These are phyloP conservation scores for Boloria euphrosyne DNA, from an alignment of 2,888 invertebrate genomes.

Conservation along the genomic window DNA sequence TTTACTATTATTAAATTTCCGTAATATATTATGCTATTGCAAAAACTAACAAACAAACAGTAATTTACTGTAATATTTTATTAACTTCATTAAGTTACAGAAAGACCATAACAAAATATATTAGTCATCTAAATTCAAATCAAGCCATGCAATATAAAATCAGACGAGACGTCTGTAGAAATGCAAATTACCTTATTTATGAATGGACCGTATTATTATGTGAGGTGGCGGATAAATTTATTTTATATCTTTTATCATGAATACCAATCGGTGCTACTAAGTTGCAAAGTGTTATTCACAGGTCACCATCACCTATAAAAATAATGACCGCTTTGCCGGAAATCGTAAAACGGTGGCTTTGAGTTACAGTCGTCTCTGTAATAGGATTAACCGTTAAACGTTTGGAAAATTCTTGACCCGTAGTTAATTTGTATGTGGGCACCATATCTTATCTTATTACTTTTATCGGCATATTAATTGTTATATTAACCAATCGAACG, in stretches of 20 bases:
- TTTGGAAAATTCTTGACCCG: constrained; percentile 27
- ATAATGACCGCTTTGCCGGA: constrained; percentile 55
- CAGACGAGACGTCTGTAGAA: background rate
- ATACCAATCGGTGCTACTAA: constrained; percentile 46
- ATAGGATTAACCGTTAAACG: constrained; percentile 30
- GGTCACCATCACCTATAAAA: constrained; percentile 51
- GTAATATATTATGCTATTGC: too few relatives aligned
- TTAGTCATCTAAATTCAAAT: background rate
- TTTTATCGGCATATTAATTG: constrained; percentile 33
- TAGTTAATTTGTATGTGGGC: constrained; percentile 27
- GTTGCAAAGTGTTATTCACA: constrained; percentile 48
- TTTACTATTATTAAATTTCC: too few relatives aligned
- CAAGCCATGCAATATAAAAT: background rate
- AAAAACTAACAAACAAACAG: too few relatives aligned
- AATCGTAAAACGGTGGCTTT: constrained; percentile 55
- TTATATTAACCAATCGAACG: constrained; percentile 21
- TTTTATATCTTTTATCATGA: constrained; percentile 37
- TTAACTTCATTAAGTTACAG: too few relatives aligned
- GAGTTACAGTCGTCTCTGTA: constrained; percentile 25
- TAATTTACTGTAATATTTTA: too few relatives aligned
- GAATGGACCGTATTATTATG: constrained; percentile 28
- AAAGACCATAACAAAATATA: background rate
- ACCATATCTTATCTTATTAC: constrained; percentile 34
- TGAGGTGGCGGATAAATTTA: constrained; percentile 36
- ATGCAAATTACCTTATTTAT: constrained; percentile 8